Evolutionary conservation across 2,888 invertebrate species (phyloP).

Genomic region (Platerodrilus igneus): DNA sequence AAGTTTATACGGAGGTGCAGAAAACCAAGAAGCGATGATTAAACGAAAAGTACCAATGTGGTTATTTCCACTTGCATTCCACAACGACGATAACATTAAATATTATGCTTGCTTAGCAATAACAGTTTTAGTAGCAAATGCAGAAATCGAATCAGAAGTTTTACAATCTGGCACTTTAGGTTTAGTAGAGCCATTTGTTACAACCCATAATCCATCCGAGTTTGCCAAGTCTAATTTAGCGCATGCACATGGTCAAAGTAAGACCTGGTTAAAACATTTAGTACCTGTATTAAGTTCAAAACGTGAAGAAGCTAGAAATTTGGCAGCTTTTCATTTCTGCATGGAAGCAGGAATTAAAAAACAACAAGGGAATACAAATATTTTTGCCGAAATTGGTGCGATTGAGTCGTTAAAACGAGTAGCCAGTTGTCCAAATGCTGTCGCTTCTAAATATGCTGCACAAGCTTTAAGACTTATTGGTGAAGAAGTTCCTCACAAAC

Average conservation of each 20-base stretch:
- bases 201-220: conserved; percentile 88
- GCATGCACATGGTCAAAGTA: conserved; percentile 93
- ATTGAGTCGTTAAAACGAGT: conserved; percentile 93
- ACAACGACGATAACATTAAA: conserved; percentile 93
- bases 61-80: conserved; percentile 96
- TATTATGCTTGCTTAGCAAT: conserved; percentile 99
- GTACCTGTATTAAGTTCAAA: conserved; percentile 93
- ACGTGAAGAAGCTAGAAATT: conserved; percentile 89
- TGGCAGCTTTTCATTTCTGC: conserved; percentile 97
- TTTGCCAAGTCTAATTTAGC: conserved; percentile 90
- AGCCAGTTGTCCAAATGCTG: conserved; percentile 95
- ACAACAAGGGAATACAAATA: conserved; percentile 83
- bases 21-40: conserved; percentile 97
- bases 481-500: conserved; percentile 94
- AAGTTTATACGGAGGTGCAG: conserved; percentile 92
- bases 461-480: conserved; percentile 89
- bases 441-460: conserved; percentile 94
- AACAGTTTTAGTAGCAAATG: conserved; percentile 92
- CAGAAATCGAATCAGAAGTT: conserved; percentile 96
- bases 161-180: conserved; percentile 94
- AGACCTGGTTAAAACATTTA: conserved; percentile 87
- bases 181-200: conserved; percentile 95
- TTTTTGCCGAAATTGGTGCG: conserved; percentile 91
- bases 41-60: conserved; percentile 91
- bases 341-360: conserved; percentile 99